Base-by-base conservation (phyloP, 2,888 invertebrate species). In the Tridacna crocea region DNA sequence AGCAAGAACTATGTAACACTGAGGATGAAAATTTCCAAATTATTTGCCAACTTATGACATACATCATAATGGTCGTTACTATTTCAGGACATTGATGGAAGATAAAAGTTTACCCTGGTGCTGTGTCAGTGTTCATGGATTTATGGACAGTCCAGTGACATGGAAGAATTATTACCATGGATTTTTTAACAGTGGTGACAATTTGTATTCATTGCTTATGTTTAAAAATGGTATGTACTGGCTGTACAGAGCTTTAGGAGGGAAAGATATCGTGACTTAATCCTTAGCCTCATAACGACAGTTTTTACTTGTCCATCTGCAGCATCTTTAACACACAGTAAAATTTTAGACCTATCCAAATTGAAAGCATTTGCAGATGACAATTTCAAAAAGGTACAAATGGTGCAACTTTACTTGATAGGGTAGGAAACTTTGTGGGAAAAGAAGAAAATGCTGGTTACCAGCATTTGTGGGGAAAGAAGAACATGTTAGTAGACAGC, bases 91-190 rank as follows among this genome's bases (percentile, higher is more conserved):
- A 26, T 73, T 68, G 36, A 74, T 85, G 60, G 61, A 72, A 27
- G 73, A 72, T 22, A 80, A 66, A 48, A 75, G 78, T 1, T 27
- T 79, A 17, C 88, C 89, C 0, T 93, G 92, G 91, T 89, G 84
- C 36, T 82, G 88, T 72, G 26, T 94, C 46, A 92, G 92, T 11
- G 91, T 92, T 0, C 91, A 93, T 87, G 93, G 93, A 17, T 93
- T 92, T 79, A 65, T 78, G 19, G 93, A 94, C 85, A 83, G 90
- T 11, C 92, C 92, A 0, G 88, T 92, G 22, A 88, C 91, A 15
- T 89, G 91, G 89, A 77, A 75, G 65, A 77, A 77, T 13, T 75
- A 83, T 47, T 90, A 92, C 75, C 92, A 93, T 83, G 91, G 92
- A 24, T 92, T 88, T 79, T 84, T 88, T 61, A 79, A 79, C 22